Evolutionary conservation across 2,797 vertebrate species (phyloP), one percentile per base, ranked within the genome.

Genomic region (Avahi laniger): DNA sequence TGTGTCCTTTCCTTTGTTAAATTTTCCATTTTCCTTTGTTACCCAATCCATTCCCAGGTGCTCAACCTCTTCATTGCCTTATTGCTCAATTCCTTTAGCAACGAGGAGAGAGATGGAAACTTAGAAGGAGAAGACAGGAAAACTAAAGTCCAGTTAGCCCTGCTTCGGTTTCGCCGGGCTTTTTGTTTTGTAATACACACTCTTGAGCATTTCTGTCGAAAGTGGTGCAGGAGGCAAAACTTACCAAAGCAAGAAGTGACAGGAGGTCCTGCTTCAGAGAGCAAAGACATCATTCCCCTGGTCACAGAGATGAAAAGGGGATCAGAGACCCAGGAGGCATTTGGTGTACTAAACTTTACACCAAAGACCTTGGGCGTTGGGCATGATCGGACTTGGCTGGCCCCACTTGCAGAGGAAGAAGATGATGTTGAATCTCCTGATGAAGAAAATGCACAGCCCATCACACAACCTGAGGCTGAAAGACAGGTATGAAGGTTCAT

Each of bases 21-120:
- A 8, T 43, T 48, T 70, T 15, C 28, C 54, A 26, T 67, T 75
- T 48, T 63, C 22, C 43, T 81, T 84, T 67, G 11, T 76, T 54
- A 15, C 50, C 15, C 11, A 30, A 35, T 76, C 18, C 57, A 0
- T 85, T 81, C 94, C 38, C 98, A 99, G 99, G 99, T 99, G 57
- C 97, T 99, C 98, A 99, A 99, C 98, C 99, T 99, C 84, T 99
- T 99, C 98, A 99, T 99, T 97, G 99, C 99, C 70, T 98, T 99
- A 98, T 98, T 99, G 93, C 99, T 99, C 96, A 99, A 99, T 97
- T 99, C 99, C 0, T 99, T 99, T 98, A 99, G 99, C 96, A 99
- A 98, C 0, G 99, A 99, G 8, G 99, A 99, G 33, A 98, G 98
- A 13, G 98, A 98, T 17, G 99, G 81, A 43, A 67, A 76, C n/a